Percentiles rank a stretch among this genome's conserved stretches.
These are phyloP conservation scores for Drosophila meridiana DNA, from an alignment of 2,888 invertebrate genomes.

Conservation along the genomic window DNA sequence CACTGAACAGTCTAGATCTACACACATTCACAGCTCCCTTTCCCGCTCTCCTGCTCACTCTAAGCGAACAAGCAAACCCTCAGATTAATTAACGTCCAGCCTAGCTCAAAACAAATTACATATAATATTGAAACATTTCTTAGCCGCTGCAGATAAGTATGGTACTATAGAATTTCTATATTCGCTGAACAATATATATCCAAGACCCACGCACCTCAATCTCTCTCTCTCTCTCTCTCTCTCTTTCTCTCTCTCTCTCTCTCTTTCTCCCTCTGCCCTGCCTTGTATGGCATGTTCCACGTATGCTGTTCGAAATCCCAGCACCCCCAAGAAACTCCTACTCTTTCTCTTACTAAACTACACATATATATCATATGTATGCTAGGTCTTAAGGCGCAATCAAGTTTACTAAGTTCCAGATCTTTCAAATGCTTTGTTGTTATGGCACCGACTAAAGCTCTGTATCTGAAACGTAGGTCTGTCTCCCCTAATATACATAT, in stretches of 20 bases:
- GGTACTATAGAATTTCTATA: constrained; percentile 47
- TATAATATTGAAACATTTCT: constrained; percentile 39
- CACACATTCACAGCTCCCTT: constrained; percentile 18
- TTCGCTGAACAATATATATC: constrained; percentile 29
- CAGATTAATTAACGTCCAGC: constrained; percentile 12
- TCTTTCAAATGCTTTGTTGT: constrained; percentile 8
- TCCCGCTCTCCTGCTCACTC: not conserved
- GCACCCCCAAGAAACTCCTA: constrained; percentile 21
- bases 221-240: not conserved
- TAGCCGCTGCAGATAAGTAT: constrained; percentile 69
- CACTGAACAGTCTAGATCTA: constrained; percentile 29
- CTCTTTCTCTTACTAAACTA: not conserved
- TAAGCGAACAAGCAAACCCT: constrained; percentile 15
- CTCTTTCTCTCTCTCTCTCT: not conserved
- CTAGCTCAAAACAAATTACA: constrained; percentile 9
- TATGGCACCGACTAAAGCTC: constrained; percentile 50
- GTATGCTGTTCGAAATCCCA: constrained; percentile 9
- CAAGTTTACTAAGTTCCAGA: constrained; percentile 10
- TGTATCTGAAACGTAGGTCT: constrained; percentile 37
- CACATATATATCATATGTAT: constrained; percentile 7
- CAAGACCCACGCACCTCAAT: constrained; percentile 32
- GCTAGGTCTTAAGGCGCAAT: constrained; percentile 22
- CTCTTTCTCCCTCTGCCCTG: constrained; percentile 5
- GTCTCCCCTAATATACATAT: constrained; percentile 32
- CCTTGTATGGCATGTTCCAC: constrained; percentile 42